These are phyloP conservation scores for Itoplectis maculator DNA, from an alignment of 2,888 invertebrate species.

Conservation along the genomic window DNA sequence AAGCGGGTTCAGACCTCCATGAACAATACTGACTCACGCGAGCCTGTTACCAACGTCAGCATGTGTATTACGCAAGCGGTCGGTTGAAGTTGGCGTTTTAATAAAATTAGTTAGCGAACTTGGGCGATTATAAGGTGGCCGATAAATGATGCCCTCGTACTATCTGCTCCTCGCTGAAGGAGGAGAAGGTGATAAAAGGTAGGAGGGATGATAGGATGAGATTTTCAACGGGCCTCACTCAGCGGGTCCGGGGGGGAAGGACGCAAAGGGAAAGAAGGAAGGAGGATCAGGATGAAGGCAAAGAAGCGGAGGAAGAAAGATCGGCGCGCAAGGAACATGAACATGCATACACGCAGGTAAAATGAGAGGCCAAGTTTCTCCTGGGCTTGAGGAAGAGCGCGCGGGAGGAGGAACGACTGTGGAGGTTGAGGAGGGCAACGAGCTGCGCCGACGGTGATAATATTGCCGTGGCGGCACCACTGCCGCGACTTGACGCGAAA, in stretches of 20 bases:
- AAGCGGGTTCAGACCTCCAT: background rate
- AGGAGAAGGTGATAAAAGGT: slow-evolving; percentile 46
- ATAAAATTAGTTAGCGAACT: slow-evolving; percentile 80
- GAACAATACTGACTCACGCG: background rate
- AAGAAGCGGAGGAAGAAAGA: slow-evolving; percentile 21
- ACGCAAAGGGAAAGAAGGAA: slow-evolving; percentile 26
- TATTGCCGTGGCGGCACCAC: slow-evolving; percentile 73
- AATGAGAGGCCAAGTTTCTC: slow-evolving; percentile 18
- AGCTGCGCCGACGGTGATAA: slow-evolving; percentile 77
- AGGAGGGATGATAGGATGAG: slow-evolving; percentile 41
- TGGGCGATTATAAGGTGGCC: slow-evolving; percentile 73
- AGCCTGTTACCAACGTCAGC: slow-evolving; percentile 35
- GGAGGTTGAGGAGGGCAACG: slow-evolving; percentile 54
- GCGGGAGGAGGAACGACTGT: slow-evolving; percentile 20
- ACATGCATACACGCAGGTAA: slow-evolving; percentile 15
- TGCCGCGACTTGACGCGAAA: slow-evolving; percentile 74
- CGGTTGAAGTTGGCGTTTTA: slow-evolving; percentile 72
- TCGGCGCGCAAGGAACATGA: slow-evolving; percentile 21
- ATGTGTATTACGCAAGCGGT: slow-evolving; percentile 44
- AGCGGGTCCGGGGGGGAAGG: background rate
- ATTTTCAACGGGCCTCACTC: slow-evolving; percentile 13
- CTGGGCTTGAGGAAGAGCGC: background rate
- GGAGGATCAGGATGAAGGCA: slow-evolving; percentile 32
- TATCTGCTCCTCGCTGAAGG: slow-evolving; percentile 18
- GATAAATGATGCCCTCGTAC: slow-evolving; percentile 73